phyloP scores from a whole-genome alignment of 2,888 invertebrate species.

The Rhyacophila evoluta region DNA sequence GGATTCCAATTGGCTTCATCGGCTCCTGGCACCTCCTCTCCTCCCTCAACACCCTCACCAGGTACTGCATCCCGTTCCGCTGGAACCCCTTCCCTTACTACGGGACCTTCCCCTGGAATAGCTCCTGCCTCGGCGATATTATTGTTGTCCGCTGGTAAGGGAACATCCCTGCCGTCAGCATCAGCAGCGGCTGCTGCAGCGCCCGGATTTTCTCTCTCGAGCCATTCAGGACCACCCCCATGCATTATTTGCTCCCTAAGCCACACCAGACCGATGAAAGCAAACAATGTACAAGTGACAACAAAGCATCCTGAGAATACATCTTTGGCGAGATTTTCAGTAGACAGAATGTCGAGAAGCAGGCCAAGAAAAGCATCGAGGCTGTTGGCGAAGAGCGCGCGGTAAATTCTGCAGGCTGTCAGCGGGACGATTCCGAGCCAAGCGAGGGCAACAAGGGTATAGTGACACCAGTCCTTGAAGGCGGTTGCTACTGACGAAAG shows the following conservation, averaged over 20 bases:
- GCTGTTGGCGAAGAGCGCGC: conserved; percentile 92
- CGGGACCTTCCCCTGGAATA: conserved; percentile 56
- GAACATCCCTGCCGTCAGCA: conserved; percentile 56
- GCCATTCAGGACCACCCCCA: conserved; percentile 97
- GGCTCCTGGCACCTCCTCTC: conserved; percentile 67
- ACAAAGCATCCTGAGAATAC: conserved; percentile 97
- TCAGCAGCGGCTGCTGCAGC: conserved; percentile 68
- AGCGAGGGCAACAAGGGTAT: conserved; percentile 95
- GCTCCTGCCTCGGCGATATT: conserved; percentile 62
- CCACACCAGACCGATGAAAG: conserved; percentile 98
- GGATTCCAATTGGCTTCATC: conserved; percentile 97
- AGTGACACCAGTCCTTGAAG: conserved; percentile 97
- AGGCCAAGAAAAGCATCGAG: conserved; percentile 87
- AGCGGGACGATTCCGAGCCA: conserved; percentile 98
- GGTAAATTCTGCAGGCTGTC: conserved; percentile 95
- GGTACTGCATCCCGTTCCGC: conserved; percentile 60
- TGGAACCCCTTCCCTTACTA: conserved; percentile 57
- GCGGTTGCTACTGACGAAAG: conserved; percentile 91
- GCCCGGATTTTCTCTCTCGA: conserved; percentile 77
- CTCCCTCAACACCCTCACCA: conserved; percentile 61
- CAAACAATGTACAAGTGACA: conserved; percentile 94
- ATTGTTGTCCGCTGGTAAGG: conserved; percentile 67
- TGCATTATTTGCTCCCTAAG: conserved; percentile 97
- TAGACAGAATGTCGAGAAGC: conserved; percentile 92
- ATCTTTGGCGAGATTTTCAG: conserved; percentile 93